Base-by-base conservation (phyloP, 2,797 vertebrate genomes). In the Picus viridis region DNA sequence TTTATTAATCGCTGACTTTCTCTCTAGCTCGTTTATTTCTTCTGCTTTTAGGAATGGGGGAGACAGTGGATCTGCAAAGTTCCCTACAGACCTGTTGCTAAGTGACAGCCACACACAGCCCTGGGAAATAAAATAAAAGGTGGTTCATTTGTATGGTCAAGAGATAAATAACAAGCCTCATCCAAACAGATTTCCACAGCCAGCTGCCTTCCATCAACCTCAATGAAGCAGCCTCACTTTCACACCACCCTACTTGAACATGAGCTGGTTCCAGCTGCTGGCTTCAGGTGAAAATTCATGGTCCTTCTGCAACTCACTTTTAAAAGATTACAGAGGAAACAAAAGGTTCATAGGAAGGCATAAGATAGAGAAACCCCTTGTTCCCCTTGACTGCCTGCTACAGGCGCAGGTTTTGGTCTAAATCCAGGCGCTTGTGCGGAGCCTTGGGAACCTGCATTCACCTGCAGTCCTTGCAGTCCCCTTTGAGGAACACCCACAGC, bases 21-120 rank as follows among this genome's bases (percentile, higher is more conserved):
- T 70, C 57, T 77, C 62, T 41, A 6, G 1, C 26, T 87, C 47
- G 59, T 81, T 91, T 89, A 70, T 81, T 93, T 88, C 70, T 78
- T 81, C 26, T 26, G 2, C 74, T 67, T 59, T 73, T 71, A 75
- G 45, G 77, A 92, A 93, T 27, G 65, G 59, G 74, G 61, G 77
- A 93, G 67, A 75, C 76, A 85, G 51, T 23, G 30, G 68, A 90
- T 80, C 71, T 79, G 79, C 36, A 86, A 86, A 95, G 86, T 90
- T 96, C 91, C 75, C 92, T 77, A 72, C 62, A 92, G 90, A 97
- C 95, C 93, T 97, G 97, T 97, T 97, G 96, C 97, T 96, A 96
- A 95, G 97, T 95, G 86, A 97, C 93, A 96, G 74, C 45, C 82
- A 91, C 94, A 95, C 84, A 90, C 14, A 80, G 68, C 61, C 71